A percentile compares a stretch with the other conserved stretches of the same genome.
phyloP scores from a whole-genome alignment of 1,140 invertebrate genomes.

The Saccostrea cuccullata region DNA sequence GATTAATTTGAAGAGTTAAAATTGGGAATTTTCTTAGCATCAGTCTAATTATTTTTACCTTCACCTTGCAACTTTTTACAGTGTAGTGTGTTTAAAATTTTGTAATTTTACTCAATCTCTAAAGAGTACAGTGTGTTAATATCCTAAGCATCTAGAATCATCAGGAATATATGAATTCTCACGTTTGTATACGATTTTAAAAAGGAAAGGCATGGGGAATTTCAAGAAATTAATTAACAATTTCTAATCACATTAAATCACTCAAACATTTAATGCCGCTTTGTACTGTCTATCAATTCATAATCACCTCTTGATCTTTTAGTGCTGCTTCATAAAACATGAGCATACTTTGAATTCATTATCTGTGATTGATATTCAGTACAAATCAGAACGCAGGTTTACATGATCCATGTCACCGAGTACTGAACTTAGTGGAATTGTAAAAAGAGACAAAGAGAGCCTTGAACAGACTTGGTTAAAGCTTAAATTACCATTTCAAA shows the following conservation, averaged over 20 bases:
- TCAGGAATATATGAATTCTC: too few species aligned
- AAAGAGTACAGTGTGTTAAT: too few species aligned
- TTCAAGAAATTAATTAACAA: neutral
- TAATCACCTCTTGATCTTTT: neutral
- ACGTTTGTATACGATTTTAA: neutral
- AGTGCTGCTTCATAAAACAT: constrained; percentile 25
- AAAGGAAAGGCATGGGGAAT: neutral
- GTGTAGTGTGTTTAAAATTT: too few species aligned
- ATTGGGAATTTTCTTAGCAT: too few species aligned
- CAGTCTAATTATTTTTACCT: too few species aligned
- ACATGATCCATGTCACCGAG: neutral
- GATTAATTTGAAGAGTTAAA: too few species aligned
- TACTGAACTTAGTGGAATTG: neutral
- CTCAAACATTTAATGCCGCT: neutral
- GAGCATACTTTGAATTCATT: constrained; percentile 28
- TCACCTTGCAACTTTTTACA: too few species aligned
- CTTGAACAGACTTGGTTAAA: too few species aligned
- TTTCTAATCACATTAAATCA: neutral
- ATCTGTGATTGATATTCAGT: constrained; percentile 2
- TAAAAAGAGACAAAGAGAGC: neutral
- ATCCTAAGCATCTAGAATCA: too few species aligned
- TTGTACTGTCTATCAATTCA: neutral
- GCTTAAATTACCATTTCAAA: too few species aligned
- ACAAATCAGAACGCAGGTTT: neutral
- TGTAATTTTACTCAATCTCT: too few species aligned